Conservation (phyloP, 2,888 invertebrate species). For the Melolontha melolontha region DNA sequence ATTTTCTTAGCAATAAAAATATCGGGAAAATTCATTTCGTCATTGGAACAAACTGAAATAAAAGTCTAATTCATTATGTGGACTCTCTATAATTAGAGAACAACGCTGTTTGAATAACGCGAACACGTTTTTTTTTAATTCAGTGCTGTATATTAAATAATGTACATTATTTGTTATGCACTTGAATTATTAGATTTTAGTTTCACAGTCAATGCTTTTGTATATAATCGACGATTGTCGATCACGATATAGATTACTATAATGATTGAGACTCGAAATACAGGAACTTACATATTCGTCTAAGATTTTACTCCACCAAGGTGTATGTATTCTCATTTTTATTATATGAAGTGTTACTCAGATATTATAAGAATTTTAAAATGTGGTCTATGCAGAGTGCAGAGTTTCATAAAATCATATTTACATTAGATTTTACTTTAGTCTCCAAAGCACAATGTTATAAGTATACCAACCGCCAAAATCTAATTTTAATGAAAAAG, state of each 20-base stretch:
- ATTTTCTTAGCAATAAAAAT: conserved; percentile 9
- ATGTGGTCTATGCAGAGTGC: not conserved
- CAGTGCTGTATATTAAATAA: conserved; percentile 30
- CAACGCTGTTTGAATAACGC: conserved; percentile 1
- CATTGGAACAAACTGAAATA: too few species aligned
- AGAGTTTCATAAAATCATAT: too few species aligned
- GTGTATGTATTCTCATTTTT: not conserved
- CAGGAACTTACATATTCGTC: conserved; percentile 43
- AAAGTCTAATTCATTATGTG: conserved; percentile 5
- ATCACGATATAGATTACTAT: conserved; percentile 50
- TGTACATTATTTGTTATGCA: conserved; percentile 37
- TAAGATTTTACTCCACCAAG: conserved; percentile 39
- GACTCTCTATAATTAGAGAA: conserved; percentile 3
- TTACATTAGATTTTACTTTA: too few species aligned
- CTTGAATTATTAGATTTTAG: conserved; percentile 43
- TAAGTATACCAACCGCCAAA: too few species aligned
- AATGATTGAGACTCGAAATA: conserved; percentile 48
- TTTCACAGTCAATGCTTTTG: conserved; percentile 47
- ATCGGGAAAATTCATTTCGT: not conserved
- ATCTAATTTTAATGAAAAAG: too few species aligned
- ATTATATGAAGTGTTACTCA: too few species aligned
- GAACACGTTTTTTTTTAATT: conserved; percentile 14
- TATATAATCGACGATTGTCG: conserved; percentile 49
- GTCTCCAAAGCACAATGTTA: too few species aligned
- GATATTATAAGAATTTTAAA: too few species aligned